phyloP scores from a whole-genome alignment of 2,888 invertebrate species.

The Byasa hedistus region DNA sequence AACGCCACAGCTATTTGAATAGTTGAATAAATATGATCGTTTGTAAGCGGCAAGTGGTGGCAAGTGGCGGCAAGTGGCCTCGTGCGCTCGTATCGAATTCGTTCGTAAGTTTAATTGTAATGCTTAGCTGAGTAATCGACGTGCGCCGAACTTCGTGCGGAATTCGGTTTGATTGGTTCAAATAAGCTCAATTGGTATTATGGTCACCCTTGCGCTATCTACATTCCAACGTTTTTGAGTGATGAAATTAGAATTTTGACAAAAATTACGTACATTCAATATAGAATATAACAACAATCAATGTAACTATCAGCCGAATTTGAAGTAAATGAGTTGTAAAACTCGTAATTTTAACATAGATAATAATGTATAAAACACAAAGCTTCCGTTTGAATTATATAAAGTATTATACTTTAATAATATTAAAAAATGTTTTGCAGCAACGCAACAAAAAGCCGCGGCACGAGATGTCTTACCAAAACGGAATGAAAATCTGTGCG shows the following conservation, averaged over 20 bases:
- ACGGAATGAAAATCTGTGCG: constrained; percentile 33
- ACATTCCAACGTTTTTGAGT: constrained; percentile 32
- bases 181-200: constrained; percentile 63
- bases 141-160: constrained; percentile 47
- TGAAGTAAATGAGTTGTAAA: too few relatives aligned
- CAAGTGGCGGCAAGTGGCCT: constrained; percentile 14
- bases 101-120: constrained; percentile 52
- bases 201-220: constrained; percentile 42
- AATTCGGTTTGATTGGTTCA: constrained; percentile 58
- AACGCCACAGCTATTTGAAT: background rate
- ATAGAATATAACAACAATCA: too few relatives aligned
- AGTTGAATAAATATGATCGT: constrained; percentile 1
- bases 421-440: constrained; percentile 3
- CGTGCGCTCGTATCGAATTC: constrained; percentile 40
- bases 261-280: too few relatives aligned
- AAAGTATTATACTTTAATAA: background rate
- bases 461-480: constrained; percentile 35
- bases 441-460: constrained; percentile 15
- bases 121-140: constrained; percentile 53
- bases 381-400: background rate
- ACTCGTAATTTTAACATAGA: background rate
- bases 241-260: too few relatives aligned
- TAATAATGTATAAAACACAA: background rate
- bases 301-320: too few relatives aligned
- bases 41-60: background rate